Conservation (phyloP, 2,888 invertebrate species). For the Xylocampa areola region DNA sequence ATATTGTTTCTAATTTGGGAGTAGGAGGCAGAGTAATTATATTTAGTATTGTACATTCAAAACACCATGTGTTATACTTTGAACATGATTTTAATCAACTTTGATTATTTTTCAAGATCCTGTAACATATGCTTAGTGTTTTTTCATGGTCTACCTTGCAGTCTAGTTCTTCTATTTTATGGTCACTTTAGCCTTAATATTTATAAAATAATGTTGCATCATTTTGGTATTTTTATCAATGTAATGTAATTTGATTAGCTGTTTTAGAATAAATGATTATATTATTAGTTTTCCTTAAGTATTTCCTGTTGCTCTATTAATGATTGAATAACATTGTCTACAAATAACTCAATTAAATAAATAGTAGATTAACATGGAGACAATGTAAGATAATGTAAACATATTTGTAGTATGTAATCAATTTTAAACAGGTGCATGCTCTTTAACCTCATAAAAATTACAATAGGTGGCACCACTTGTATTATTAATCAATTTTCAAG, state of each 20-base stretch:
- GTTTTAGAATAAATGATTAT: too few relatives aligned
- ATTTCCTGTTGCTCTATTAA: constrained; percentile 3
- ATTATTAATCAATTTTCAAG: constrained; percentile 4
- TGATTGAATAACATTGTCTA: constrained; percentile 1
- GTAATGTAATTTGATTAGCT: too few relatives aligned
- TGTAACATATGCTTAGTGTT: too few relatives aligned
- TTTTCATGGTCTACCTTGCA: too few relatives aligned
- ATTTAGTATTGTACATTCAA: constrained; percentile 6
- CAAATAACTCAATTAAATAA: constrained; percentile 23
- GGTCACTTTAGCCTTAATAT: too few relatives aligned
- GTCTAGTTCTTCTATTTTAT: too few relatives aligned
- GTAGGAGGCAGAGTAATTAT: constrained; percentile 1
- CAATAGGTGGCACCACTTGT: constrained; percentile 30
- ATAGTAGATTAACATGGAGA: constrained; percentile 13
- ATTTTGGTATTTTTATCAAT: too few relatives aligned
- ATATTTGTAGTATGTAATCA: constrained; percentile 2
- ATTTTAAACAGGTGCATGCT: constrained; percentile 11
- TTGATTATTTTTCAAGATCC: too few relatives aligned
- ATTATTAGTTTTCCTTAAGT: constrained; percentile 15
- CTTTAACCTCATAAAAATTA: constrained; percentile 11
- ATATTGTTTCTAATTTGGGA: constrained; percentile 24
- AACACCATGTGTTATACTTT: too few relatives aligned
- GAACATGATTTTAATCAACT: too few relatives aligned
- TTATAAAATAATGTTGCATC: too few relatives aligned
- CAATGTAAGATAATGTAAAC: constrained; percentile 15